phyloP scores from a whole-genome alignment of 2,797 vertebrate genomes.

The Malacoraja senta region DNA sequence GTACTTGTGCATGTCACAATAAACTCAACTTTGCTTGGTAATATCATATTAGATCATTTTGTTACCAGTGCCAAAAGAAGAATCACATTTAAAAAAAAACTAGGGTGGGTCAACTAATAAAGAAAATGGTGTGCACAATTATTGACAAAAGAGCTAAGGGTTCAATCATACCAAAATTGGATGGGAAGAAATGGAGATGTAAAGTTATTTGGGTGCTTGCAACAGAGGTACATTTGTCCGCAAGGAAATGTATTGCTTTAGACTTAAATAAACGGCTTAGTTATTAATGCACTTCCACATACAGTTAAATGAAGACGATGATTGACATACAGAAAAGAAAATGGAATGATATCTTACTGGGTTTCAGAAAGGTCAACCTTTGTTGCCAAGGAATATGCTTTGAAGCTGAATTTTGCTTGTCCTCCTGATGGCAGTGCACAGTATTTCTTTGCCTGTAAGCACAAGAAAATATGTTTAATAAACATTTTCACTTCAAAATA shows the following conservation, averaged over 20 bases:
- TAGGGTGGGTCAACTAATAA: background rate
- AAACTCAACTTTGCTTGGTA: no score
- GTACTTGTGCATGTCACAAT: no score
- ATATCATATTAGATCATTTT: background rate
- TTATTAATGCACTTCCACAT: background rate
- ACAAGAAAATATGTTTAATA: background rate
- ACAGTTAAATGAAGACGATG: background rate
- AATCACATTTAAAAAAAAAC: background rate
- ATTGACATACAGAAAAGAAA: background rate
- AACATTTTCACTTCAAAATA: background rate
- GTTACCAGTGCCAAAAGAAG: no score
- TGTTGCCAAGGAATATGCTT: background rate
- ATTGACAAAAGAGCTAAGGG: background rate
- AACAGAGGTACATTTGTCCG: background rate
- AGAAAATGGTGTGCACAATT: background rate
- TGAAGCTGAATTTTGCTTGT: background rate
- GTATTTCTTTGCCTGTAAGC: background rate
- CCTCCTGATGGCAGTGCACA: background rate
- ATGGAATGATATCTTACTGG: background rate
- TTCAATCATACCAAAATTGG: background rate
- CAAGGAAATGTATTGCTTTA: background rate
- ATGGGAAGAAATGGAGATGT: background rate
- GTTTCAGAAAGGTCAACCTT: background rate
- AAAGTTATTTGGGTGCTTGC: background rate
- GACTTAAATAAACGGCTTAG: background rate